These are phyloP conservation scores for Nipponia nippon DNA, from an alignment of 2,113 vertebrate species.

Conservation along the genomic window DNA sequence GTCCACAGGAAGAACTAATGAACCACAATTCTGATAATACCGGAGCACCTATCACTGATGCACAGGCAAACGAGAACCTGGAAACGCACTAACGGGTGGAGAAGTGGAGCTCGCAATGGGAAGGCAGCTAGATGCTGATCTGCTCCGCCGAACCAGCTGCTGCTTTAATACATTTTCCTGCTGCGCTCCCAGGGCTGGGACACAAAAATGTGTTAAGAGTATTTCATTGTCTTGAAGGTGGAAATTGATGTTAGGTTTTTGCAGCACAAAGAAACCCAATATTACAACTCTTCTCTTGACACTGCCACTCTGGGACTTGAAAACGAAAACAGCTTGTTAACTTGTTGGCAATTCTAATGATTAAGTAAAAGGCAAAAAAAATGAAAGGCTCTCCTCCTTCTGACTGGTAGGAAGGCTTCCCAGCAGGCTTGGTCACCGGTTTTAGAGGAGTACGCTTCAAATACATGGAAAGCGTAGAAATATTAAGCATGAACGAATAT, in stretches of 20 bases:
- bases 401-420: background rate
- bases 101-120: background rate
- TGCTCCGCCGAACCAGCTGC: background rate
- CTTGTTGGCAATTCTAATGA: background rate
- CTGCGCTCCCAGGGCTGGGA: background rate
- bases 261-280: background rate
- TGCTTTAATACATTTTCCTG: conserved; percentile 6
- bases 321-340: conserved; percentile 21
- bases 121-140: background rate
- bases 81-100: background rate
- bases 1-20: background rate
- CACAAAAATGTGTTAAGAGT: background rate
- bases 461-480: background rate
- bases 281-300: background rate
- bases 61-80: background rate
- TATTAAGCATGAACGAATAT: conserved; percentile 25
- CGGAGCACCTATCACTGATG: background rate
- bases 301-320: background rate
- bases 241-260: background rate
- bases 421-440: background rate
- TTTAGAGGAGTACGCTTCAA: background rate
- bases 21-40: background rate
- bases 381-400: background rate
- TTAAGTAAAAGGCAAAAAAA: background rate
- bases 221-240: conserved; percentile 3